Percentiles rank a stretch among this genome's conserved stretches.
These are phyloP conservation scores for Piscicola geometra DNA, from an alignment of 2,888 invertebrate species.

Conservation along the genomic window DNA sequence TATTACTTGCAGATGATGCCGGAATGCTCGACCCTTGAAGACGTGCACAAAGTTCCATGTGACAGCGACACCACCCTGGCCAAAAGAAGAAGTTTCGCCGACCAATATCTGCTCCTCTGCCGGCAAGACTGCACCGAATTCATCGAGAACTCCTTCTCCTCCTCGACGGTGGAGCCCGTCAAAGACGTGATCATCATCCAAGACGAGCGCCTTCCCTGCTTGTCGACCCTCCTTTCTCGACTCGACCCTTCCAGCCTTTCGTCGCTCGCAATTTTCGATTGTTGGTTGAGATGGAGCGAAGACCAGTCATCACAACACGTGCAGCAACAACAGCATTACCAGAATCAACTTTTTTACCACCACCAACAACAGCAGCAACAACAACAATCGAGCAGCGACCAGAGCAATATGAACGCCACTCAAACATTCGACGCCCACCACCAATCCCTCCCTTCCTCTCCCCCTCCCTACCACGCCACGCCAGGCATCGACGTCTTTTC, in stretches of 20 bases:
- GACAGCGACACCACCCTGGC: slow-evolving; percentile 44
- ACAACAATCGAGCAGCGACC: slow-evolving; percentile 20
- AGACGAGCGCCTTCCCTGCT: slow-evolving; percentile 44
- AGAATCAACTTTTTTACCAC: not conserved
- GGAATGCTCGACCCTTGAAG: slow-evolving; percentile 42
- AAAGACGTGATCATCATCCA: slow-evolving; percentile 44
- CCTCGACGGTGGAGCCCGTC: slow-evolving; percentile 40
- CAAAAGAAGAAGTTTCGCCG: slow-evolving; percentile 44
- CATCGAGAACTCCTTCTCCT: slow-evolving; percentile 43
- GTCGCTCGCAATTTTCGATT: slow-evolving; percentile 43
- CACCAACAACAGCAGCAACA: not conserved
- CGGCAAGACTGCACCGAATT: slow-evolving; percentile 44
- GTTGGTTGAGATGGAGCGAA: slow-evolving; percentile 37
- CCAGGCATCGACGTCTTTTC: slow-evolving; percentile 38
- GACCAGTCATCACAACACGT: not conserved
- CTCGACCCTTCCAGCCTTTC: slow-evolving; percentile 41
- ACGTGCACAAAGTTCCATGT: slow-evolving; percentile 40
- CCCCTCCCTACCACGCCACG: slow-evolving; percentile 29
- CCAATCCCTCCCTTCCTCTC: slow-evolving; percentile 11
- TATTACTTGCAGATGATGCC: slow-evolving; percentile 43
- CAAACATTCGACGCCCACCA: not conserved
- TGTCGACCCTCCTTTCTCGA: slow-evolving; percentile 41
- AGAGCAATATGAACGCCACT: not conserved
- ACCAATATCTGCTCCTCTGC: slow-evolving; percentile 45
- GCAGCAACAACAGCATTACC: not conserved